Percentiles rank a stretch among this genome's conserved stretches.
Conservation (phyloP, 2,113 vertebrate species). For the Peromyscus polionotus region DNA sequence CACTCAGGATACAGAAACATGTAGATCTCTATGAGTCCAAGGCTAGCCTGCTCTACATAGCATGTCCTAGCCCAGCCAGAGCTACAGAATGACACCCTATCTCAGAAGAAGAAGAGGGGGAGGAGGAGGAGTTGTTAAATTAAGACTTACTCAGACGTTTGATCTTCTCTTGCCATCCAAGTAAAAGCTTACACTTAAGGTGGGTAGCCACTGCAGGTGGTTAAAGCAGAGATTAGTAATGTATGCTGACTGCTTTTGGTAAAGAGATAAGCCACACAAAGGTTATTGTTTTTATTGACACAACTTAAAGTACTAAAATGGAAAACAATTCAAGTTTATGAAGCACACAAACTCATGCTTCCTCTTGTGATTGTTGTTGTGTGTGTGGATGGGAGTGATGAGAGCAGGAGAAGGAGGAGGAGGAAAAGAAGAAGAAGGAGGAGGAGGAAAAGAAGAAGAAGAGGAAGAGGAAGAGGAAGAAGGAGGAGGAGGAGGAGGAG, state of each 20-base stretch:
- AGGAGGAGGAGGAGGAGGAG: no score
- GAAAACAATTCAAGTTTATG: conserved; percentile 19
- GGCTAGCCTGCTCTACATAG: background rate
- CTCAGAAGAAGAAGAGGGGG: background rate
- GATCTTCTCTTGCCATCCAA: background rate
- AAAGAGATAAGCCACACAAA: no score
- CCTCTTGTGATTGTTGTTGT: background rate
- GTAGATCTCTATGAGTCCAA: background rate
- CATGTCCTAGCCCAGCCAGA: background rate
- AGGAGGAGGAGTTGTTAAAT: background rate
- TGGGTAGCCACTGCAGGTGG: background rate
- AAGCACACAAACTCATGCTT: background rate
- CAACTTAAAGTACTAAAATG: conserved; percentile 39
- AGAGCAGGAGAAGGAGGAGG: background rate
- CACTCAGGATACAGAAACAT: background rate
- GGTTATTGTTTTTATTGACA: conserved; percentile 20
- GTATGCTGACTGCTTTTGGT: background rate
- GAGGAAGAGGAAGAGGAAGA: no score
- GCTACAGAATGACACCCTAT: background rate
- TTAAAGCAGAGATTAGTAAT: background rate
- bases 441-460: no score
- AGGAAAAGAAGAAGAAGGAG: no score
- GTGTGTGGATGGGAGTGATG: background rate
- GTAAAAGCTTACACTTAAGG: background rate
- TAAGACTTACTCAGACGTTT: background rate